Evolutionary conservation across 2,797 vertebrate species (phyloP).

Genomic region (Allobates femoralis): DNA sequence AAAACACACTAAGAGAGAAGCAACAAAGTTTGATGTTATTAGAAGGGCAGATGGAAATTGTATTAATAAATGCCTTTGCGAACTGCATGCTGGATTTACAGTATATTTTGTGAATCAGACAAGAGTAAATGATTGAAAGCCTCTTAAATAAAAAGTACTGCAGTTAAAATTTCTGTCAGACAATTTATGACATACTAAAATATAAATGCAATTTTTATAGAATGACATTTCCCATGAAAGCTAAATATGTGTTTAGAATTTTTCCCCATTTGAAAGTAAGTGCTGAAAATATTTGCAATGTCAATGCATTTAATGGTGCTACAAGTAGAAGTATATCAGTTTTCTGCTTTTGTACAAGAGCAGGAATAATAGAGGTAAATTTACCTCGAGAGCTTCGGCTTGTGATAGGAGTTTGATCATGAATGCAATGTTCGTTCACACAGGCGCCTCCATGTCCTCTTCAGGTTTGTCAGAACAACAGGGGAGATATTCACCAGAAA

Average conservation of each 20-base stretch:
- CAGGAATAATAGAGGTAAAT: constrained; percentile 34
- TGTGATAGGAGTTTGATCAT: neutral
- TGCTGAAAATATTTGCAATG: constrained; percentile 67
- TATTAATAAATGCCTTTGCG: constrained; percentile 56
- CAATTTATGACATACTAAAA: constrained; percentile 68
- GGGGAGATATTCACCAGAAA: neutral
- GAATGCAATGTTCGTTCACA: neutral
- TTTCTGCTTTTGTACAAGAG: constrained; percentile 53
- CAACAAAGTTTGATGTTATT: constrained; percentile 58
- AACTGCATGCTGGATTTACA: constrained; percentile 54
- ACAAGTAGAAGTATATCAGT: constrained; percentile 60
- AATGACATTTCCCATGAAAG: constrained; percentile 71
- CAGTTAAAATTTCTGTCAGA: constrained; percentile 67
- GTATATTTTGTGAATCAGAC: constrained; percentile 62
- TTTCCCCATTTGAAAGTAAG: constrained; percentile 69
- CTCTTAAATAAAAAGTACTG: constrained; percentile 70
- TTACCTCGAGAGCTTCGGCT: neutral
- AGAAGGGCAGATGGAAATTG: constrained; percentile 62
- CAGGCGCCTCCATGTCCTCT: neutral
- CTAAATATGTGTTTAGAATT: constrained; percentile 68
- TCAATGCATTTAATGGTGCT: constrained; percentile 65
- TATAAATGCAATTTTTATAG: constrained; percentile 71
- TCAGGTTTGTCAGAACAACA: constrained; percentile 4
- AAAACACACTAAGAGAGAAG: constrained; percentile 25
- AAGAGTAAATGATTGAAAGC: constrained; percentile 64